Evolutionary conservation across 2,888 invertebrate species (phyloP), one percentile per base, ranked within the genome.

Genomic region (Chrysolina oricalcia): DNA sequence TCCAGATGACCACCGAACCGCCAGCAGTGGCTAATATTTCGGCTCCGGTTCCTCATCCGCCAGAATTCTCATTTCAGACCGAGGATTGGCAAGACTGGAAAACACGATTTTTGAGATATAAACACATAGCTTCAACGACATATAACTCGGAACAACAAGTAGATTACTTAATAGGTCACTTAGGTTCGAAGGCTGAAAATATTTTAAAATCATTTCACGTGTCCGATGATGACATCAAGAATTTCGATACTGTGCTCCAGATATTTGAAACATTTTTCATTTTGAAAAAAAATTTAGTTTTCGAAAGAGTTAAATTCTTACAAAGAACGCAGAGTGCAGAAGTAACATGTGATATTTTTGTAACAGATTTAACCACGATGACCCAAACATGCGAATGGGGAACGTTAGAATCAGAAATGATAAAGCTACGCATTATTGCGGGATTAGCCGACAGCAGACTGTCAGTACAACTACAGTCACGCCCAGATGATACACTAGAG

Each of bases 371-470:
- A 35, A 35, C 35, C 35, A 35, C 35, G 4, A 35, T 35, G 35
- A 8, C 35, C 35, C 35, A 35, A 35, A 35, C 35, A 35, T 35
- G 35, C 35, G 35, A 35, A 35, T 35, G 35, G 35, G 35, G 35
- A 46, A 46, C 5, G n/a, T 46, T 46, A n/a, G 46, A 46, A 46
- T n/a, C 46, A 46, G 46, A 46, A 46, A 46, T 46, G 46, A 46
- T 46, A 46, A 46, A 46, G 6, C 8, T 43, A 13, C 2, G 43
- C 2, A 43, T 43, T 4, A 43, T 46, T 15, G 46, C 46, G 15
- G 46, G 46, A 4, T n/a, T 46, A 6, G n/a, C 46, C 2, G 10
- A 46, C 5, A 46, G 46, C 15, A 1, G 46, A 46, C 15, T 46
- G 46, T 46, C 46, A 4, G 46, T 46, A 4, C n/a, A 46, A 46